Percentiles rank a stretch among this genome's conserved stretches.
phyloP scores from a whole-genome alignment of 2,888 invertebrate genomes.

The Chorisops tibialis region DNA sequence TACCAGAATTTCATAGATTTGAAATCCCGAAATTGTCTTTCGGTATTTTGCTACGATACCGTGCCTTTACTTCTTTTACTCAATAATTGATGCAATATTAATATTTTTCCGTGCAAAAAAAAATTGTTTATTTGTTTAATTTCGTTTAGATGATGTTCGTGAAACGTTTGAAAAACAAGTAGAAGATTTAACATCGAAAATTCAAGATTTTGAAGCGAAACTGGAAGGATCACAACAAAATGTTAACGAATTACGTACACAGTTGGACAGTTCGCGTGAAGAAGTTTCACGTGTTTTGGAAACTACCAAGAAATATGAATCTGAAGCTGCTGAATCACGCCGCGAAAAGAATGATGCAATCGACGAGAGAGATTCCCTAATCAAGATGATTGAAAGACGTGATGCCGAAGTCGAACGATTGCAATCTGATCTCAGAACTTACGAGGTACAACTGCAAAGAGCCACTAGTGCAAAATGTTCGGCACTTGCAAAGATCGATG shows the following conservation, averaged over 20 bases:
- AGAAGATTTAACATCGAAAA: constrained; percentile 59
- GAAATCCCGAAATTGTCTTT: too few relatives aligned
- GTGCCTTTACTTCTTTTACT: not conserved
- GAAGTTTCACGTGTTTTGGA: constrained; percentile 66
- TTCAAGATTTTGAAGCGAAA: constrained; percentile 62
- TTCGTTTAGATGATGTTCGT: constrained; percentile 58
- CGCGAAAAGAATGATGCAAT: constrained; percentile 67
- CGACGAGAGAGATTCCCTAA: constrained; percentile 72
- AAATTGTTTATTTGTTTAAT: too few relatives aligned
- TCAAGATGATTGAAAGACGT: constrained; percentile 68
- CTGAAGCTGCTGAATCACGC: constrained; percentile 63
- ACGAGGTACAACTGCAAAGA: constrained; percentile 70
- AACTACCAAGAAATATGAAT: constrained; percentile 62
- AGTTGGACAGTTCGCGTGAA: constrained; percentile 60
- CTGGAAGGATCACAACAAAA: constrained; percentile 61
- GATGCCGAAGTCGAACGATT: constrained; percentile 71
- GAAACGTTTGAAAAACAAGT: constrained; percentile 56
- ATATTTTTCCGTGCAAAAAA: not conserved
- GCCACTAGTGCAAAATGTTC: constrained; percentile 81
- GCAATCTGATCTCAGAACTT: constrained; percentile 63
- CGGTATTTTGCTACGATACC: too few relatives aligned
- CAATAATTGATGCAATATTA: not conserved
- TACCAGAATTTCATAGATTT: too few relatives aligned
- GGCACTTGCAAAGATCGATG: constrained; percentile 74
- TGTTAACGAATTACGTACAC: constrained; percentile 61